These are phyloP conservation scores for Anaspis maculata DNA, from an alignment of 2,888 invertebrate genomes.

Conservation along the genomic window DNA sequence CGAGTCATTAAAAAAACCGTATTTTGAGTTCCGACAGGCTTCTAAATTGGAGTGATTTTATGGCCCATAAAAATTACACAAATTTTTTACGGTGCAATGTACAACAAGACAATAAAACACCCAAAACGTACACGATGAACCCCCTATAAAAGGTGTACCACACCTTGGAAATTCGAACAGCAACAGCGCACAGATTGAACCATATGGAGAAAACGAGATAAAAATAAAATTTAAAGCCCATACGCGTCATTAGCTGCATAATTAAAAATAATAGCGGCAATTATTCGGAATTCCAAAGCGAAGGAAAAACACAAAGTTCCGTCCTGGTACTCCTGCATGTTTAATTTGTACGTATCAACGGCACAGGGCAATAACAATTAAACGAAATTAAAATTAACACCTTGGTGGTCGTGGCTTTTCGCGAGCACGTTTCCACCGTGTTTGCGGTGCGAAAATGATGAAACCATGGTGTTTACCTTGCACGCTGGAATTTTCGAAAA, in stretches of 20 bases:
- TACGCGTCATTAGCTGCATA: conserved; percentile 7
- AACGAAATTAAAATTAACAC: conserved; percentile 14
- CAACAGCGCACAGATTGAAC: conserved; percentile 8
- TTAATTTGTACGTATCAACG: conserved; percentile 2
- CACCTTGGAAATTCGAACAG: conserved; percentile 4
- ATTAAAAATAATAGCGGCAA: conserved; percentile 12
- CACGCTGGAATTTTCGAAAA: too few relatives aligned
- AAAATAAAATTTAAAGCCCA: conserved; percentile 9
- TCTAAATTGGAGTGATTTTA: too few relatives aligned
- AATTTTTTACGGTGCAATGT: background rate
- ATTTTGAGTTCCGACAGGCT: too few relatives aligned
- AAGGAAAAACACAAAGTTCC: conserved; percentile 4
- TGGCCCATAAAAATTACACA: background rate
- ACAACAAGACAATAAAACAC: background rate
- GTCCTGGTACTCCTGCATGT: too few relatives aligned
- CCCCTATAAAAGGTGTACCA: conserved; percentile 2
- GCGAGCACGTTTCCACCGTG: too few relatives aligned
- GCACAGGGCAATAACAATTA: conserved; percentile 10
- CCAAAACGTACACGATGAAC: too few relatives aligned
- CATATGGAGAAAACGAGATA: conserved; percentile 6
- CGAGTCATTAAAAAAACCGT: too few relatives aligned
- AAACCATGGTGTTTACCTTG: too few relatives aligned
- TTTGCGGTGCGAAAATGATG: too few relatives aligned
- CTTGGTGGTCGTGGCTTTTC: too few relatives aligned
- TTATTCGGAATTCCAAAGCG: conserved; percentile 9